Evolutionary conservation across 2,113 vertebrate genomes (phyloP).

Genomic region (Mirza zaza): DNA sequence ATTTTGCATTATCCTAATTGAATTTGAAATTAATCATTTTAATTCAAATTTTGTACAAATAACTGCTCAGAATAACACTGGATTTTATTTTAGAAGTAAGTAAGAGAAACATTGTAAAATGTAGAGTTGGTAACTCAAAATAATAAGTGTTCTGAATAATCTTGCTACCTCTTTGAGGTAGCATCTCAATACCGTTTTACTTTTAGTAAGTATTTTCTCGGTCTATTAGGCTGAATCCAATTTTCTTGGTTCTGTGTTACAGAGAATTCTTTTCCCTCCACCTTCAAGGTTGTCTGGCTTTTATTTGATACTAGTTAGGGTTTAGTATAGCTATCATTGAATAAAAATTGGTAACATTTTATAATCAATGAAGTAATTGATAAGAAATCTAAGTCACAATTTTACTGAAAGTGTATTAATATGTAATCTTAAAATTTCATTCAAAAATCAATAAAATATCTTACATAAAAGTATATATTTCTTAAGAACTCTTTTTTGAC

Average conservation of each 20-base stretch:
- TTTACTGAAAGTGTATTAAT: background rate
- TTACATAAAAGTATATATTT: background rate
- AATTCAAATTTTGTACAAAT: background rate
- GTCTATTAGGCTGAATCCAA: constrained; percentile 70
- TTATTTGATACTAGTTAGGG: constrained; percentile 62
- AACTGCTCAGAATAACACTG: background rate
- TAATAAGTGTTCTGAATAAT: background rate
- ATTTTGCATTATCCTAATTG: background rate
- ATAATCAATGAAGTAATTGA: constrained; percentile 37
- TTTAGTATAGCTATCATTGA: constrained; percentile 41
- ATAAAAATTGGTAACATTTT: constrained; percentile 46
- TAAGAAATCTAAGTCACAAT: background rate
- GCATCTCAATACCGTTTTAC: constrained; percentile 39
- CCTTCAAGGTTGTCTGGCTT: constrained; percentile 74
- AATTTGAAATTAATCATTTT: background rate
- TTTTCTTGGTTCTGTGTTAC: constrained; percentile 51
- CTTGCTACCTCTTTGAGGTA: background rate
- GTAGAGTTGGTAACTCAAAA: background rate
- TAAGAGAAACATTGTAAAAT: background rate
- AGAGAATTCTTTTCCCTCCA: constrained; percentile 47
- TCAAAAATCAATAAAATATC: background rate
- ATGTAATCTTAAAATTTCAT: background rate
- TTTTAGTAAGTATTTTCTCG: constrained; percentile 54
- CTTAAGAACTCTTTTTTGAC: background rate
- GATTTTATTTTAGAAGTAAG: background rate